Conservation (phyloP, 2,888 invertebrate genomes). For the Drosophila quinaria region DNA sequence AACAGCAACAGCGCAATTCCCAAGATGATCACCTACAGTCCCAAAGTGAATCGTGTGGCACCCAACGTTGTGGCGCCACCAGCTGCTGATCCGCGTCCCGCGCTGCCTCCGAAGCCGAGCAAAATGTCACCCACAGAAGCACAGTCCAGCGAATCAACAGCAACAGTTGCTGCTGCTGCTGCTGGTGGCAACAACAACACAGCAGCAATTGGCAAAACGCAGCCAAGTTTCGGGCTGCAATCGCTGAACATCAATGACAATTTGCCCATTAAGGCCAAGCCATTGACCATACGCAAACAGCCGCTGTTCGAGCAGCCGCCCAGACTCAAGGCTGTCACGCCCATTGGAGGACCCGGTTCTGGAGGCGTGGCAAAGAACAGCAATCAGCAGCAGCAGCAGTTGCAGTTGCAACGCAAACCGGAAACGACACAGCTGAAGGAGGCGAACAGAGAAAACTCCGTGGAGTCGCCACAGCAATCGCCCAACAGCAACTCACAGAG, state of each 20-base stretch:
- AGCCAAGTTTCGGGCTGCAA: conserved; percentile 68
- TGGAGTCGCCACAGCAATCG: conserved; percentile 65
- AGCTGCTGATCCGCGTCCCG: conserved; percentile 87
- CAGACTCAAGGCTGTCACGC: conserved; percentile 89
- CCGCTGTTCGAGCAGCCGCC: conserved; percentile 93
- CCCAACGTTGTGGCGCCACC: conserved; percentile 78
- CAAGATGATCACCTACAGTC: conserved; percentile 85
- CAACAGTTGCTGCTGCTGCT: conserved; percentile 6
- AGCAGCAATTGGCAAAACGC: neutral
- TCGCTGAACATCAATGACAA: conserved; percentile 85
- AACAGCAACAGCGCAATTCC: conserved; percentile 71
- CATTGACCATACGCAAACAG: conserved; percentile 93
- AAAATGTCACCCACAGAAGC: conserved; percentile 85
- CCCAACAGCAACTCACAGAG: conserved; percentile 77
- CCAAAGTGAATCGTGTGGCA: conserved; percentile 86
- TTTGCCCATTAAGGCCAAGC: conserved; percentile 91
- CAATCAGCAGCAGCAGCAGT: conserved; percentile 11
- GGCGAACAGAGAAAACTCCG: conserved; percentile 7
- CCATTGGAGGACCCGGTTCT: conserved; percentile 52
- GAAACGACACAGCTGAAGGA: conserved; percentile 38
- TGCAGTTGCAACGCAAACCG: conserved; percentile 34
- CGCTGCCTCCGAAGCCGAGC: conserved; percentile 93
- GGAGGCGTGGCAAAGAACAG: conserved; percentile 75
- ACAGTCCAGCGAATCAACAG: conserved; percentile 65
- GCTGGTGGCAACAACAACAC: too few species aligned